These are phyloP conservation scores for Microctonus brassicae DNA, from an alignment of 2,888 invertebrate species.

Conservation along the genomic window DNA sequence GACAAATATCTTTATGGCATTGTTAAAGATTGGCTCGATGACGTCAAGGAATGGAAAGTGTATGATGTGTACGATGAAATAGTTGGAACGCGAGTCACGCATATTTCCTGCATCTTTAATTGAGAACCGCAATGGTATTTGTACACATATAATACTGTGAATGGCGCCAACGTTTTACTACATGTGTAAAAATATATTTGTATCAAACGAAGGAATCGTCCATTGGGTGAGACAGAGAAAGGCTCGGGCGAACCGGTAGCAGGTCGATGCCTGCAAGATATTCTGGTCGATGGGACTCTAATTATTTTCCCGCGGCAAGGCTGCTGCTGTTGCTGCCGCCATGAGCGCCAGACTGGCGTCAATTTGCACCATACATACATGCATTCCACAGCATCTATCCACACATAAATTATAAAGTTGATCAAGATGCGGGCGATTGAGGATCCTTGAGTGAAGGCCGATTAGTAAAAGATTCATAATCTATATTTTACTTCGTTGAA, in stretches of 20 bases:
- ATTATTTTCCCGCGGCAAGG: slow-evolving; percentile 58
- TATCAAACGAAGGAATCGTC: no score
- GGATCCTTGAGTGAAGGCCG: slow-evolving; percentile 21
- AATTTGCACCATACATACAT: slow-evolving; percentile 45
- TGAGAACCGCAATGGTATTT: background rate
- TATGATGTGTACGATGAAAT: background rate
- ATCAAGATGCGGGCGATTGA: background rate
- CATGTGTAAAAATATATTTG: no score
- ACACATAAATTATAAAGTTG: background rate
- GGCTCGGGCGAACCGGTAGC: slow-evolving; percentile 43
- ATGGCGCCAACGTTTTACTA: slow-evolving; percentile 20
- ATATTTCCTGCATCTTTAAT: slow-evolving; percentile 9
- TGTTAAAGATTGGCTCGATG: background rate
- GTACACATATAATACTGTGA: no score
- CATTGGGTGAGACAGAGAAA: slow-evolving; percentile 26
- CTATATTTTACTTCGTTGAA: background rate
- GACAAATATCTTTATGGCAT: background rate
- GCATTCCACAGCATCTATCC: slow-evolving; percentile 12
- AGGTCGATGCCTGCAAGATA: slow-evolving; percentile 49
- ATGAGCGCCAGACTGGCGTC: slow-evolving; percentile 60
- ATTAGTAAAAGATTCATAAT: background rate
- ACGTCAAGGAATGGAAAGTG: slow-evolving; percentile 23
- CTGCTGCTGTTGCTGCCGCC: no score
- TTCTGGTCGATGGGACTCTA: slow-evolving; percentile 55
- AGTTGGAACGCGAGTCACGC: slow-evolving; percentile 17